These are phyloP conservation scores for Oreocharis arfaki DNA, from an alignment of 2,113 vertebrate species.

Conservation along the genomic window DNA sequence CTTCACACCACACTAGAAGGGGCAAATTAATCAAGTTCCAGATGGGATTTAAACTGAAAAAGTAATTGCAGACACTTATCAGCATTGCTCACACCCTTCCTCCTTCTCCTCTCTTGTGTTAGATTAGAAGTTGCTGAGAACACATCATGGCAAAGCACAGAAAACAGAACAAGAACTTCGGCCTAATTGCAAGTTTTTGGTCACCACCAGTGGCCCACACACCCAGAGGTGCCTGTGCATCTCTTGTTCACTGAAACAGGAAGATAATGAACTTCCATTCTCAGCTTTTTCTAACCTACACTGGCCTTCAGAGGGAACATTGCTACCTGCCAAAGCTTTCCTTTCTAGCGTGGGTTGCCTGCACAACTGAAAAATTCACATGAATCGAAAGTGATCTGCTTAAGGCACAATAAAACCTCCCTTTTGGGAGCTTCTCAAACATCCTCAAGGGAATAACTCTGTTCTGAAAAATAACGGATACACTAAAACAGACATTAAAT, in stretches of 20 bases:
- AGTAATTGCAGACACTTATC: not conserved
- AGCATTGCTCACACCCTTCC: not conserved
- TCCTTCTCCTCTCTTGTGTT: not conserved
- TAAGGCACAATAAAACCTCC: not conserved
- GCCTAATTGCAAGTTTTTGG: not conserved
- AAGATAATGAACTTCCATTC: not conserved
- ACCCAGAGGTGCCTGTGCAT: accelerated
- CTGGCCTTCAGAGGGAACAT: not conserved
- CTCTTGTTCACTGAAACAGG: not conserved
- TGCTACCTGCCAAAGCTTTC: not conserved
- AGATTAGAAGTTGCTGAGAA: not conserved
- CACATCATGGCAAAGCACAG: not conserved
- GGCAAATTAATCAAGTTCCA: not conserved
- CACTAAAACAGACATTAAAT: not conserved
- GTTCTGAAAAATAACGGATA: not conserved
- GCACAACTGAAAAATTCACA: not conserved
- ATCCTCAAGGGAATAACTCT: not conserved
- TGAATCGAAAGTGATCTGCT: not conserved
- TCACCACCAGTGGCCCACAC: not conserved
- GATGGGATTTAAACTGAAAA: not conserved
- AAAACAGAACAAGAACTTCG: not conserved
- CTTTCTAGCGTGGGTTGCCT: not conserved
- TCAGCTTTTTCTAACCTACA: not conserved
- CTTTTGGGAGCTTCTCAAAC: not conserved
- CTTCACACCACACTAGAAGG: not conserved